Percentiles rank a stretch among this genome's conserved stretches.
These are phyloP conservation scores for Melipona bicolor DNA, from an alignment of 2,888 invertebrate species.

Conservation along the genomic window DNA sequence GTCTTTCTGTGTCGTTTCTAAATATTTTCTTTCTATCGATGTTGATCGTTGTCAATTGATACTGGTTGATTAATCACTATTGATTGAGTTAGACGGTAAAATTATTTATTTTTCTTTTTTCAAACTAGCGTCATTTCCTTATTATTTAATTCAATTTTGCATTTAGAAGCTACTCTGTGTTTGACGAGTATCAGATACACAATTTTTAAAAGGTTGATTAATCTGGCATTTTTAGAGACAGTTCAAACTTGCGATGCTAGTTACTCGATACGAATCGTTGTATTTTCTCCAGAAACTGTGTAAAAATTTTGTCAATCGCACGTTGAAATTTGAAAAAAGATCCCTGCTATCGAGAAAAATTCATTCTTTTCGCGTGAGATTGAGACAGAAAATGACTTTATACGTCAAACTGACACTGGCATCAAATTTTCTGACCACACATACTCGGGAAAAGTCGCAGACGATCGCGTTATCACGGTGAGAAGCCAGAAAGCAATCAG, in stretches of 20 bases:
- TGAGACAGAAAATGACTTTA: neutral
- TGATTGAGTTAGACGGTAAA: too few relatives aligned
- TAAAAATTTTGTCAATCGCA: neutral
- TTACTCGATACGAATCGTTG: too few relatives aligned
- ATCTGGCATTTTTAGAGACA: neutral
- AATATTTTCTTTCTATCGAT: too few relatives aligned
- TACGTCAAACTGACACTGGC: neutral
- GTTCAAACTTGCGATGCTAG: neutral
- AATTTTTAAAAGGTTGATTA: neutral
- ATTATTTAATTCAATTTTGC: too few relatives aligned
- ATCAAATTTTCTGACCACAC: neutral
- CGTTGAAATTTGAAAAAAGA: neutral
- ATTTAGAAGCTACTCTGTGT: too few relatives aligned
- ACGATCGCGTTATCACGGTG: neutral
- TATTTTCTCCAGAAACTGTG: neutral
- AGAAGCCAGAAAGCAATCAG: neutral
- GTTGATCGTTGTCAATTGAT: too few relatives aligned
- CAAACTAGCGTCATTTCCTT: too few relatives aligned
- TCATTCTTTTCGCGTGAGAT: neutral
- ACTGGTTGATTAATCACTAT: too few relatives aligned
- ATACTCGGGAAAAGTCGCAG: neutral
- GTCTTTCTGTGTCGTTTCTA: too few relatives aligned
- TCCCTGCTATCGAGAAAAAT: neutral
- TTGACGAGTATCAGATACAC: too few relatives aligned
- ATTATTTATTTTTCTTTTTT: too few relatives aligned